Base-by-base conservation (phyloP, 2,888 invertebrate genomes). In the Meiosimyza decipiens region DNA sequence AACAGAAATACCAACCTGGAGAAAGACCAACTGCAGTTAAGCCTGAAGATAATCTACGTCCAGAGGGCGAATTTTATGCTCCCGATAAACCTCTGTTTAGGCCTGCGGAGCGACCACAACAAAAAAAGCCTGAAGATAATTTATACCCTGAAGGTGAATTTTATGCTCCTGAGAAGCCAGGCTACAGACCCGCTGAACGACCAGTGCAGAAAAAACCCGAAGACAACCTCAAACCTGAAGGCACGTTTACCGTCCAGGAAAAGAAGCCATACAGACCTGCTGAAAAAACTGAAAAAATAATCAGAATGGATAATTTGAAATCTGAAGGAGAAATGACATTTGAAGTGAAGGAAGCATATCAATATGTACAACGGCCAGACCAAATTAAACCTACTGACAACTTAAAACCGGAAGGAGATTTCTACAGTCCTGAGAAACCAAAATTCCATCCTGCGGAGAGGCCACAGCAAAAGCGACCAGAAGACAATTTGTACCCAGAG, bases 1-100 rank as follows among this genome's bases (percentile, higher is more conserved):
- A 88, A 72, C 79, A 83, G 5, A 85, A 85, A 73, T 87, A 86
- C 79, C 84, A 84, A 15, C 89, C 89, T 57, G 89, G 88, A n/a
- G 89, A 90, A 73, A 82, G 88, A 28, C 84, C 84, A 75, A 80
- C 83, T 6, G 88, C 88, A 71, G 87, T 88, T 2, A 88, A 84
- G 71, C 90, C 89, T 0, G 75, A 79, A 40, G 92, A 92, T 76
- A 91, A 92, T 78, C 83, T 92, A 0, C 86, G 82, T 72, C 89
- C 89, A 1, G 91, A 91, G 83, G 91, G 91, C 4, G 89, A 90
- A 1, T 40, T 88, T 79, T 60, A 80, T 78, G 18, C 80, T 75
- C 90, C 88, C 0, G 86, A 87, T n/a, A 86, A 85, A 64, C 78
- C 81, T 1, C 76, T 81, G 3, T 89, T 85, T 83, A 79, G 79